Evolutionary conservation across 2,113 vertebrate species (phyloP).

Genomic region (Carollia perspicillata): DNA sequence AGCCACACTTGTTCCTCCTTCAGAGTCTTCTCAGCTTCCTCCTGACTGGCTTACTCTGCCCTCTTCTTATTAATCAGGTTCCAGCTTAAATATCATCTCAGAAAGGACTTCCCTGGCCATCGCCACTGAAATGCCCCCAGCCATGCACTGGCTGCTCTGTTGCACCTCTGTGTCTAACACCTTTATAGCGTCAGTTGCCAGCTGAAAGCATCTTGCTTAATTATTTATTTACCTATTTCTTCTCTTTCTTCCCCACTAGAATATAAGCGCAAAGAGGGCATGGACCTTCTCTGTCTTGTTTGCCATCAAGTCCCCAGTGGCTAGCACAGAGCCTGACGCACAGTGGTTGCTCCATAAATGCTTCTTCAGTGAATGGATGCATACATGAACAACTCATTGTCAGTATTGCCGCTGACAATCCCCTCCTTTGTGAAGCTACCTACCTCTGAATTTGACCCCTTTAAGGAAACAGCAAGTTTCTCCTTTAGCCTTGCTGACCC

Average conservation of each 20-base stretch:
- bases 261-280: background rate
- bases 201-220: background rate
- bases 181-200: background rate
- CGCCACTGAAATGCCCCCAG: rapidly evolving
- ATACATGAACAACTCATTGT: background rate
- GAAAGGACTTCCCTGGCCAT: background rate
- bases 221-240: background rate
- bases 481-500: background rate
- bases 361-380: background rate
- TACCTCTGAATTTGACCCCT: background rate
- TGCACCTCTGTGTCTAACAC: background rate
- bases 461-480: background rate
- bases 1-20: background rate
- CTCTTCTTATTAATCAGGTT: background rate
- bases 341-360: background rate
- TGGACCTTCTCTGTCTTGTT: background rate
- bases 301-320: background rate
- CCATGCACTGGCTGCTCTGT: background rate
- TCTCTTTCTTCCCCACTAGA: background rate
- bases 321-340: background rate
- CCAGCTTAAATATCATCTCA: background rate
- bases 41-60: background rate
- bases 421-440: background rate
- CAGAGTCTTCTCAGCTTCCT: background rate
- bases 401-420: background rate